A percentile compares a stretch with the other conserved stretches of the same genome.
Conservation (phyloP, 2,888 invertebrate genomes). For the Leucophenga montana region DNA sequence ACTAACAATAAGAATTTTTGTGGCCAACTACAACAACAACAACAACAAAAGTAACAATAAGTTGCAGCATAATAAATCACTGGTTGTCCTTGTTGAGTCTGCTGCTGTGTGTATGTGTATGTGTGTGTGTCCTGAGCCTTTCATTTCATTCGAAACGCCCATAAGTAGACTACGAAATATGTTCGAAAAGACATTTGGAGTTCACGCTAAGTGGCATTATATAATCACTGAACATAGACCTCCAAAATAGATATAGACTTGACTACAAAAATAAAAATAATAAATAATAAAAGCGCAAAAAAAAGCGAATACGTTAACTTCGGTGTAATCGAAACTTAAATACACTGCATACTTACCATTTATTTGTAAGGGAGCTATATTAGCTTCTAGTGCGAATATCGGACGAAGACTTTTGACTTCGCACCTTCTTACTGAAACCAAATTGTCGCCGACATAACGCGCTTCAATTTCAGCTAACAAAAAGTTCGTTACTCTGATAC, state of each 20-base stretch:
- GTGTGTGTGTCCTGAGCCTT: not conserved
- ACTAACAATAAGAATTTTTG: not conserved
- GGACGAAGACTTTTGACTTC: too few species aligned
- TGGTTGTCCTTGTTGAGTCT: conserved; percentile 41
- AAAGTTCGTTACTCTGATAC: too few species aligned
- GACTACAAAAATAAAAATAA: not conserved
- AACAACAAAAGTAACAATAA: conserved; percentile 35
- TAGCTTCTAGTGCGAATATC: too few species aligned
- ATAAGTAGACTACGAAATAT: conserved; percentile 4
- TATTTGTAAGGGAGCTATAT: too few species aligned
- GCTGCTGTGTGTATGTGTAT: not conserved
- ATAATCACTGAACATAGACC: not conserved
- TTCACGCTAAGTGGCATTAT: conserved; percentile 5
- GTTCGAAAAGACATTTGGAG: not conserved
- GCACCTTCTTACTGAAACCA: too few species aligned
- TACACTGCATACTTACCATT: too few species aligned
- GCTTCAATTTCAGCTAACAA: too few species aligned
- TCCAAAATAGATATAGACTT: not conserved
- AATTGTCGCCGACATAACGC: too few species aligned
- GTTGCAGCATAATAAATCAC: conserved; percentile 59
- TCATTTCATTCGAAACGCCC: not conserved
- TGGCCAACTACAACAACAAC: conserved; percentile 5
- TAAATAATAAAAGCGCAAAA: not conserved
- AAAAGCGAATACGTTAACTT: not conserved
- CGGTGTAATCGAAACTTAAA: too few species aligned